Percentiles rank a stretch among this genome's conserved stretches.
phyloP scores from a whole-genome alignment of 2,888 invertebrate species.

The Bembecia ichneumoniformis region DNA sequence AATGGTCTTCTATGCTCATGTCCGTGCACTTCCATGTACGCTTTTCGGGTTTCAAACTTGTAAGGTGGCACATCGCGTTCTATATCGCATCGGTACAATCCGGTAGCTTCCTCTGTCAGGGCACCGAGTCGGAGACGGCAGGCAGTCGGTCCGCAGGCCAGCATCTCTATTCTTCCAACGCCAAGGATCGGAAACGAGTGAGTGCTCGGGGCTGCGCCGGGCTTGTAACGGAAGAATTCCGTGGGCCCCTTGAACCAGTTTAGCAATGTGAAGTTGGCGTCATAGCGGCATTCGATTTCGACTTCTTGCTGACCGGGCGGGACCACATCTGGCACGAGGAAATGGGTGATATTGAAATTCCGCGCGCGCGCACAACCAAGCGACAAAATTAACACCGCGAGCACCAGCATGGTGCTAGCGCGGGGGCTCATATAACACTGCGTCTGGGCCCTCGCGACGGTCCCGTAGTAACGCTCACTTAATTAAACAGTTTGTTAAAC shows the following conservation, averaged over 20 bases:
- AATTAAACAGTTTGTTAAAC: conserved; percentile 70
- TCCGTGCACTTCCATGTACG: conserved; percentile 49
- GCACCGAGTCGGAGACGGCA: conserved; percentile 45
- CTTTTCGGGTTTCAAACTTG: conserved; percentile 40
- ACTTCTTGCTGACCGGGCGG: conserved; percentile 38
- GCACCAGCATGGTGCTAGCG: conserved; percentile 45
- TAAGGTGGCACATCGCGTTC: conserved; percentile 52
- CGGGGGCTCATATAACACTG: conserved; percentile 53
- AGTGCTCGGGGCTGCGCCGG: conserved; percentile 47
- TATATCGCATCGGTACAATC: conserved; percentile 55
- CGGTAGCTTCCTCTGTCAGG: conserved; percentile 51
- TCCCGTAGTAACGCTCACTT: conserved; percentile 41
- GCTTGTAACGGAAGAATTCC: conserved; percentile 60
- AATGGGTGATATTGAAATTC: conserved; percentile 48
- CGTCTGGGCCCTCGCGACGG: conserved; percentile 30
- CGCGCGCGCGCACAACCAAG: conserved; percentile 22
- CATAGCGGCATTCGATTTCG: conserved; percentile 55
- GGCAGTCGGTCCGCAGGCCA: conserved; percentile 46
- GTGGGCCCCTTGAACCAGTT: conserved; percentile 57
- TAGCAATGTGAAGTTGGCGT: conserved; percentile 58
- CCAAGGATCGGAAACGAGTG: conserved; percentile 47
- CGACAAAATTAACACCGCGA: conserved; percentile 25
- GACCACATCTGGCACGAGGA: conserved; percentile 43
- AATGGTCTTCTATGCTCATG: conserved; percentile 40
- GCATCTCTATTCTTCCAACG: conserved; percentile 44